Evolutionary conservation across 2,797 vertebrate species (phyloP).

Genomic region (Podarcis siculus): DNA sequence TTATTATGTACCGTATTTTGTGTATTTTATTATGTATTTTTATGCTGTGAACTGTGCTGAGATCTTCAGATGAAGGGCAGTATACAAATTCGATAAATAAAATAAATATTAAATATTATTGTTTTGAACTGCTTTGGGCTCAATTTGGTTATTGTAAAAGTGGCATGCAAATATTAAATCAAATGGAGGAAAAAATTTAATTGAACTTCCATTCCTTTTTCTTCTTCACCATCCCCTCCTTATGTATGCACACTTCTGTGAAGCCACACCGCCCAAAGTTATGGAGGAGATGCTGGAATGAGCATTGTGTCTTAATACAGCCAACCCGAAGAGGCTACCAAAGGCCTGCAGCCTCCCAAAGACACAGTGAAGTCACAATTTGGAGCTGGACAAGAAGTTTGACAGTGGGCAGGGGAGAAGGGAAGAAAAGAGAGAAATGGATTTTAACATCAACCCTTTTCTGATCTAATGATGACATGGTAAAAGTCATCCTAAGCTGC

Average conservation of each 20-base stretch:
- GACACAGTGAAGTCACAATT: not conserved
- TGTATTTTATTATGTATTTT: too few relatives aligned
- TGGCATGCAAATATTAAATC: too few relatives aligned
- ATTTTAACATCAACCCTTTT: not conserved
- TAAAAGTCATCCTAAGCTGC: not conserved
- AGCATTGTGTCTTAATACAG: not conserved
- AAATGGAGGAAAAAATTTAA: not conserved
- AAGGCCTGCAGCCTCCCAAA: not conserved
- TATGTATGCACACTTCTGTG: not conserved
- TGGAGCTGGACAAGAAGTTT: not conserved
- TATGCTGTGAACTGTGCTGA: too few relatives aligned
- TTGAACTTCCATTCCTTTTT: not conserved
- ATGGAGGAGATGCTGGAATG: not conserved
- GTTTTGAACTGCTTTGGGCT: too few relatives aligned
- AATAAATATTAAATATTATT: too few relatives aligned
- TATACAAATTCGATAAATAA: too few relatives aligned
- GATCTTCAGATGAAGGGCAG: too few relatives aligned
- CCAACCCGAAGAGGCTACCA: not conserved
- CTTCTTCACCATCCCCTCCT: not conserved
- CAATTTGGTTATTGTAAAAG: too few relatives aligned
- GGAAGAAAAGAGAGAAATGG: not conserved
- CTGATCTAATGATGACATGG: not conserved
- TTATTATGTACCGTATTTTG: too few relatives aligned
- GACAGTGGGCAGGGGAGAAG: too few relatives aligned
- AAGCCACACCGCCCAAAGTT: not conserved